Evolutionary conservation across 2,113 vertebrate genomes (phyloP), one percentile per base, ranked within the genome.

Genomic region (Balaeniceps rex): DNA sequence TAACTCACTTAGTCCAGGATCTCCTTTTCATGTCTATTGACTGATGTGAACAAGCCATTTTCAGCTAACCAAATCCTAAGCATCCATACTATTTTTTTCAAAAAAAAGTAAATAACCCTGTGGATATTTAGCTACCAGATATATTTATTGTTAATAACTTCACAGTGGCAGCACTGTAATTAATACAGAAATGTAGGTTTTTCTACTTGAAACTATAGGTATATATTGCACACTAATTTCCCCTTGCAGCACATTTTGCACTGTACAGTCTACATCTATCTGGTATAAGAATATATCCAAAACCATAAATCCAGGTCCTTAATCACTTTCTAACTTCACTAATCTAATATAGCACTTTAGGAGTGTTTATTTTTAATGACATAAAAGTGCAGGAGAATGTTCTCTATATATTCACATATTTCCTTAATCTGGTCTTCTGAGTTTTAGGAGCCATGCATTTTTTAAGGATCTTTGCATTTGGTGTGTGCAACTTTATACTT

Each of bases 131-230:
- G 19, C 31, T 96, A 66, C 60, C 31, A 94, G 76, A 83, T 83
- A n/a, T 25, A 90, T 88, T 85, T 84, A 81, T 83, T 92, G 17
- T 85, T 93, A 88, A 83, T 88, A 88, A 63, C n/a, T 85, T 95
- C 69, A 87, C 33, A 70, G 76, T 80, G 63, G 14, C 33, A 92
- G 25, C 11, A 52, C 25, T 95, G 14, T 71, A 93, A 93, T 88
- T 94, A 96, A 63, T 86, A 52, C 54, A 91, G 54, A 95, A 77
- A 81, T 60, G n/a, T 28, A 72, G 23, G 7, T 21, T 86, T 97
- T 92, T 84, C 46, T 85, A 68, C 25, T 78, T 65, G 52, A 95
- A 96, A 84, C 7, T 91, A 13, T 58, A 68, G 25, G 26, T 91
- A 4, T 57, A 29, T 91, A 91, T 94, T 88, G 36, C 78, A 75